Conservation (phyloP, 2,113 vertebrate genomes). For the Ceyx margarethae region DNA sequence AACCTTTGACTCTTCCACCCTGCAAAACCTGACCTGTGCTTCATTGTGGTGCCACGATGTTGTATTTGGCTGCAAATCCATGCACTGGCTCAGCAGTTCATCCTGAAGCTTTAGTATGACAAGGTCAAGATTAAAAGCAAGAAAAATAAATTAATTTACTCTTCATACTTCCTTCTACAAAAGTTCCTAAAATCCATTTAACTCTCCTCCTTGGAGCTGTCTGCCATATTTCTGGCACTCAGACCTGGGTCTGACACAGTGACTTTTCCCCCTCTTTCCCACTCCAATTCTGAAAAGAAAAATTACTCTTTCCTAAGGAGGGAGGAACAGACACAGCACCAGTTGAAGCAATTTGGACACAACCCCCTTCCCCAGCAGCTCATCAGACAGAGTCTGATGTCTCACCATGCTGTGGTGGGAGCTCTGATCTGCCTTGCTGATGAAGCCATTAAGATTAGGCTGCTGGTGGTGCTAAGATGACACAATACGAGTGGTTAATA, state of each 20-base stretch:
- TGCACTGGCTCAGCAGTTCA: background rate
- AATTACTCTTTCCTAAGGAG: background rate
- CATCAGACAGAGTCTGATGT: background rate
- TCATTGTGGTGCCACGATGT: accelerated
- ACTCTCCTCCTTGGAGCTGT: background rate
- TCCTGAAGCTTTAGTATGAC: background rate
- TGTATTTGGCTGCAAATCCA: background rate
- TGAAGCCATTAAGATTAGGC: slow-evolving; percentile 11
- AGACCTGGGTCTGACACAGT: background rate
- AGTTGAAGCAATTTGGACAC: background rate
- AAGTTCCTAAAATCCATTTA: background rate
- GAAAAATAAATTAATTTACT: background rate
- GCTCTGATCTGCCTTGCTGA: background rate
- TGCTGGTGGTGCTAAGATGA: background rate
- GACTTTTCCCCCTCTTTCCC: background rate
- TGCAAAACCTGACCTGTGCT: accelerated
- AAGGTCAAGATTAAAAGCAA: background rate
- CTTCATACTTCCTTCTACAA: background rate
- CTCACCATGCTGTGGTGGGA: background rate
- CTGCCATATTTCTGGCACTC: accelerated
- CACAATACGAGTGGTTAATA: background rate
- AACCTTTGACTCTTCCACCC: background rate
- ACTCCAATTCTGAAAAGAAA: background rate
- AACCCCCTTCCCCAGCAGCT: background rate
- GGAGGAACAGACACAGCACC: background rate